Evolutionary conservation across 1,140 invertebrate genomes (phyloP), one percentile per base, ranked within the genome.

Genomic region (Diabrotica virgifera): DNA sequence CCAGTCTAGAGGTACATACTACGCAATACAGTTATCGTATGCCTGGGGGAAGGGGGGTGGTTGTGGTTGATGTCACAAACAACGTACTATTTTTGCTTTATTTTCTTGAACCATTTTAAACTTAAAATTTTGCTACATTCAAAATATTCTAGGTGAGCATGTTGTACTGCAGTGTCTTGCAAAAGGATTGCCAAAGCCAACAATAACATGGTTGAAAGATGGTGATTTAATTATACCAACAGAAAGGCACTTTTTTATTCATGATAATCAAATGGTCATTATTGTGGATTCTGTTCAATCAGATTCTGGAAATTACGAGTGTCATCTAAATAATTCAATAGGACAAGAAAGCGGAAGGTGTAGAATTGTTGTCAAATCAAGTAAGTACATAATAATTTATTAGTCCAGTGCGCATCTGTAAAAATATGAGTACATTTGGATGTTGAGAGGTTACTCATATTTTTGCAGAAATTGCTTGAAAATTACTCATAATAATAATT

Each of bases 201-300:
- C 87, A 63, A 81, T 97, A n/a, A 86, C 85, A 9, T 98, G 96
- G 96, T 85, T 85, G 11, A 97, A 97, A 83, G 90, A 97, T 80
- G 90, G 89, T 35, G 82, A 85, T 60, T 84, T 87, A 2, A 81
- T 97, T 14, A 79, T 84, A n/a, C 80, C 83, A 36, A 89, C 89
- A 0, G 87, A 91, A 53, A 82, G 93, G 0, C 82, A 85, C 66
- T 95, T 92, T 76, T 92, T 95, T 64, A 91, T 92, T 0, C 89
- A 88, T 37, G 90, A 92, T 77, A 87, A 93, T 81, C 93, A 96
- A 75, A 78, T 96, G 13, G 80, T 98, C 36, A 89, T 97, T 36
- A 96, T 97, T 68, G 88, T 94, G 13, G 87, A 92, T 72, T 89
- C 90, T 3, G 82, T 88, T 68, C 75, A 82, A 2, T 82, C 82